Base-by-base conservation (phyloP, 64 coral and sea anemone species). In the Pachyseris speciosa region DNA sequence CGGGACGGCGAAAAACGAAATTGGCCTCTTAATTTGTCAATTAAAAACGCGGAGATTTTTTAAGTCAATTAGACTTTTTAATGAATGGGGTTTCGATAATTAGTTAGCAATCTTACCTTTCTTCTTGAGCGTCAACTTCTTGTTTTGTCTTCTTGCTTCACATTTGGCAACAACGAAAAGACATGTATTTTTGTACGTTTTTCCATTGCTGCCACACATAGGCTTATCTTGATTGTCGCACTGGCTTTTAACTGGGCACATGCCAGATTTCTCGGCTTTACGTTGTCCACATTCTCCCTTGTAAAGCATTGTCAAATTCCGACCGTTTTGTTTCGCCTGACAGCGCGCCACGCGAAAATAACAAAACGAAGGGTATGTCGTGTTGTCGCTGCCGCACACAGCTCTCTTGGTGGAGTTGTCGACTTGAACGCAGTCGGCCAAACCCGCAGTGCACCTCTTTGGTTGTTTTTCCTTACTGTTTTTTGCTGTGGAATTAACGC, bases 161-260 rank as follows among this genome's bases (percentile, higher is more conserved):
- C 95, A 97, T 42, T 93, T 93, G 13, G 91, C 91, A 40, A 90
- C 58, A 26, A 90, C 16, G 30, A 93, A 97, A 2, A 72, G 32
- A 38, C 95, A 97, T 3, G 89, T n/a, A 41, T 97, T 97, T 80
- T 86, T 97, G 72, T 97, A 97, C 0, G 95, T 97, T 8, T 83
- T 93, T 9, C 66, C 86, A 31, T 97, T 72, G 32, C 40, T 81
- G 31, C 80, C 95, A 55, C 95, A 97, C 3, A 97, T 77, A 7
- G 87, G 86, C 0, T 73, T 44, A 26, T 68, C 31, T 20, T 42
- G 75, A 8, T 78, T 89, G 27, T 80, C 68, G 24, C 94, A 96
- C n/a, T 96, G 94, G 15, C 61, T 74, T 38, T 74, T 47, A 16
- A 75, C 7, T 1, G 94, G 91, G 58, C 94, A 93, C 5, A 61